Conservation (phyloP, 2,797 vertebrate genomes). For the Myripristis murdjan region DNA sequence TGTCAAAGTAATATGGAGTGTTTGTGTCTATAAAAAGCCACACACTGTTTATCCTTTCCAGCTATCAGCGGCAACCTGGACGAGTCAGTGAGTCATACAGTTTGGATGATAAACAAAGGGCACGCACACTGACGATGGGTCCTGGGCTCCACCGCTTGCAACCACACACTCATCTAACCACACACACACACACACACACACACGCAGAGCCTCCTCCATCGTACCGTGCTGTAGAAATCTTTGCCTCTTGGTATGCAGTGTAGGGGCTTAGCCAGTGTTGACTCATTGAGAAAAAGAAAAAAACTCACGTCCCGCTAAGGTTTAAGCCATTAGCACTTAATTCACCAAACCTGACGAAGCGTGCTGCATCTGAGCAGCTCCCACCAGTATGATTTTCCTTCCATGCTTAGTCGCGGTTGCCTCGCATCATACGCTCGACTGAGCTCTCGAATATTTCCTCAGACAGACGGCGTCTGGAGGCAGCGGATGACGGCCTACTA, state of each 20-base stretch:
- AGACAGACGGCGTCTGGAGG: conserved; percentile 55
- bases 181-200: conserved; percentile 13
- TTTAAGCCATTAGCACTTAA: conserved; percentile 69
- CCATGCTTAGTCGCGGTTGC: conserved; percentile 67
- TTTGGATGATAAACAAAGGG: no score
- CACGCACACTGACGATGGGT: background rate
- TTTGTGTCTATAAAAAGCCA: background rate
- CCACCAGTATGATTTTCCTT: conserved; percentile 66
- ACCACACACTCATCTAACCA: conserved; percentile 15
- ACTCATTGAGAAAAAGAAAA: conserved; percentile 52
- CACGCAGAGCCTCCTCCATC: background rate
- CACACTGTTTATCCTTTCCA: background rate
- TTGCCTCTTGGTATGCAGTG: conserved; percentile 29
- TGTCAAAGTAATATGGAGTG: background rate
- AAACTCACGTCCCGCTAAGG: conserved; percentile 44
- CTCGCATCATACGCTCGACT: conserved; percentile 74
- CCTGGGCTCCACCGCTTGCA: background rate
- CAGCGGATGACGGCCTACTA: background rate
- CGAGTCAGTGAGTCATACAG: no score
- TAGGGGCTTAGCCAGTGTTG: conserved; percentile 39
- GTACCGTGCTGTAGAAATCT: conserved; percentile 3
- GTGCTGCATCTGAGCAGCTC: conserved; percentile 67
- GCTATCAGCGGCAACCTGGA: no score
- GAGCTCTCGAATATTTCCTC: conserved; percentile 70
- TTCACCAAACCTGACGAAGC: conserved; percentile 71